Base-by-base conservation (phyloP, 2,888 invertebrate genomes). In the Sarcophaga variegata region DNA sequence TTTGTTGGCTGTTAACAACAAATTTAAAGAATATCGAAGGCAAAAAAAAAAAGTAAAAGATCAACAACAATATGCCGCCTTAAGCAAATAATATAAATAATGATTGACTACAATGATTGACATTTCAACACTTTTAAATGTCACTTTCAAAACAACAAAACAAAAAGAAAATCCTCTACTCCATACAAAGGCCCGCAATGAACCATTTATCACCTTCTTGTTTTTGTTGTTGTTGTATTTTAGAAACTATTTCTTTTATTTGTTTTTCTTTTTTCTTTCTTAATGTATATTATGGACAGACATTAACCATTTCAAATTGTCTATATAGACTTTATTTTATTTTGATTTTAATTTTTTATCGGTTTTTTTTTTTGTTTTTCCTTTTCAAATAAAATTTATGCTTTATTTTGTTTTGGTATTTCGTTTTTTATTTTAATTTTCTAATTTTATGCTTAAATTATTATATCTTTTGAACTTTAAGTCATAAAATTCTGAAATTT, bases 121-220 rank as follows among this genome's bases (percentile, higher is more conserved):
- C 92, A 92, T 92, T 86, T 91, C 90, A 90, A 91, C 92, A 92
- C 93, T 93, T 89, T 89, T 88, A 90, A 89, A 92, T 92, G 93
- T 92, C 92, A 92, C 79, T 59, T 66, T 64, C 64, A 62, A 60
- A 64, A 66, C 20, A 72, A 71, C 59, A 59, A 66, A 59, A 45
- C 14, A 70, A 22, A 70, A 27, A 59, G 47, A 80, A 71, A 79
- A 74, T 60, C 54, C 59, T 60, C 71, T 76, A 86, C 20, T 54
- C 45, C 10, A 25, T 14, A 25, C 60, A 78, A 27, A 60, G 20
- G n/a, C 62, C 49, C 49, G 45, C 66, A 71, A 20, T 71, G 22
- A 62, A 37, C 49, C 20, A 27, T 37, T 74, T 74, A 49, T 49
- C 59, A 60, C 37, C 47, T 62, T 62, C 71, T 85, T 81, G 37